A percentile compares a stretch with the other conserved stretches of the same genome.
Evolutionary conservation across 2,888 invertebrate species (phyloP).

Genomic region (Acholoe squamosa): DNA sequence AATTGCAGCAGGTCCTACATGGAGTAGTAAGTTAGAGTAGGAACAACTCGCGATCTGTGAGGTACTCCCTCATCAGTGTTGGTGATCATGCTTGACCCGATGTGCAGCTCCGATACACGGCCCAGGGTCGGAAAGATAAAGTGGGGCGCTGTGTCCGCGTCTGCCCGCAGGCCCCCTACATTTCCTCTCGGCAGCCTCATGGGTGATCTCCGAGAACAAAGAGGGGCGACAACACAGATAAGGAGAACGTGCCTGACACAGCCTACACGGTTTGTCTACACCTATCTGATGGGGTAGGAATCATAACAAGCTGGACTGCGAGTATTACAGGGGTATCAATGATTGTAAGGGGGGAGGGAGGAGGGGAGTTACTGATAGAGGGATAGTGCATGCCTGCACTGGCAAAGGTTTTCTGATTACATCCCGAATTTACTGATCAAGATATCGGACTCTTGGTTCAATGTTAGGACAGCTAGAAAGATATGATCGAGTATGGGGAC

Average conservation of each 20-base stretch:
- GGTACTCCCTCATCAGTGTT: constrained; percentile 24
- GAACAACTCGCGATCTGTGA: background rate
- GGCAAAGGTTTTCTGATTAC: too few species aligned
- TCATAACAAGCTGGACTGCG: background rate
- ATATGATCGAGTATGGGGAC: too few species aligned
- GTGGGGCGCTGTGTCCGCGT: background rate
- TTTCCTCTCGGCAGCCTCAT: background rate
- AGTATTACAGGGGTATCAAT: background rate
- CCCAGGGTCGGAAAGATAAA: background rate
- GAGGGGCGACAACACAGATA: constrained; percentile 23
- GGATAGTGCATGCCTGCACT: background rate
- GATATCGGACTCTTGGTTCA: too few species aligned
- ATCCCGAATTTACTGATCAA: too few species aligned
- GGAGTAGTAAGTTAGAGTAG: too few species aligned
- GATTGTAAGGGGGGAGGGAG: background rate
- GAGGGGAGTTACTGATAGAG: too few species aligned
- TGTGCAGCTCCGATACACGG: constrained; percentile 3
- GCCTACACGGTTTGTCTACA: background rate
- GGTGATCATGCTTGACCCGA: constrained; percentile 56
- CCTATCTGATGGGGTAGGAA: background rate
- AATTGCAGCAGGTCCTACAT: too few species aligned
- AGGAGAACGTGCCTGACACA: background rate
- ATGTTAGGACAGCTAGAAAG: too few species aligned
- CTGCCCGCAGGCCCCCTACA: background rate
- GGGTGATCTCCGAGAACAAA: background rate